These are phyloP conservation scores for Phoenicopterus ruber DNA, from an alignment of 2,113 vertebrate genomes.

Conservation along the genomic window DNA sequence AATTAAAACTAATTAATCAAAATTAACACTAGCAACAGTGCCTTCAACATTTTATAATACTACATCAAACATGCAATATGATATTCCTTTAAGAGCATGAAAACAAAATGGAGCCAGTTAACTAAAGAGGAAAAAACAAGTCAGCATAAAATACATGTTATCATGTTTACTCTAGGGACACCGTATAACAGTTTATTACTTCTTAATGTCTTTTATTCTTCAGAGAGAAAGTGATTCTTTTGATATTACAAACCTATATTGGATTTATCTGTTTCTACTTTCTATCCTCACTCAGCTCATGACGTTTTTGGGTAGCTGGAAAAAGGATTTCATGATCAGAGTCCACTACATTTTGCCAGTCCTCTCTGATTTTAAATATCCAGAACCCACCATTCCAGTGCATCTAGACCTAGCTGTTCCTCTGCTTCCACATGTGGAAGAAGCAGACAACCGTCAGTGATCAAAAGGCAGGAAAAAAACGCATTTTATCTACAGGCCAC, in stretches of 20 bases:
- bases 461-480: not conserved
- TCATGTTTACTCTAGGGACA: constrained; percentile 16
- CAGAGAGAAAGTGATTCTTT: constrained; percentile 33
- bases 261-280: constrained; percentile 22
- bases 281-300: not conserved
- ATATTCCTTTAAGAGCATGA: not conserved
- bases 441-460: not conserved
- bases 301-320: not conserved
- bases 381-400: not conserved
- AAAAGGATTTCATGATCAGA: not conserved
- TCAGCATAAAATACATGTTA: constrained; percentile 9
- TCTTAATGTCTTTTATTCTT: constrained; percentile 29
- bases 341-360: not conserved
- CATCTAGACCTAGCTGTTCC: not conserved
- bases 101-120: constrained; percentile 12
- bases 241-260: constrained; percentile 25
- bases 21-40: not conserved
- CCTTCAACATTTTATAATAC: not conserved
- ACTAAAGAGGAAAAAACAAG: not conserved
- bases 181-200: constrained; percentile 16
- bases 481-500: not conserved
- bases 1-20: not conserved
- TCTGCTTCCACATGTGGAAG: not conserved
- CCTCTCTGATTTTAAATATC: not conserved
- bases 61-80: not conserved